Conservation (phyloP, 2,888 invertebrate species). For the Lithophane socia region DNA sequence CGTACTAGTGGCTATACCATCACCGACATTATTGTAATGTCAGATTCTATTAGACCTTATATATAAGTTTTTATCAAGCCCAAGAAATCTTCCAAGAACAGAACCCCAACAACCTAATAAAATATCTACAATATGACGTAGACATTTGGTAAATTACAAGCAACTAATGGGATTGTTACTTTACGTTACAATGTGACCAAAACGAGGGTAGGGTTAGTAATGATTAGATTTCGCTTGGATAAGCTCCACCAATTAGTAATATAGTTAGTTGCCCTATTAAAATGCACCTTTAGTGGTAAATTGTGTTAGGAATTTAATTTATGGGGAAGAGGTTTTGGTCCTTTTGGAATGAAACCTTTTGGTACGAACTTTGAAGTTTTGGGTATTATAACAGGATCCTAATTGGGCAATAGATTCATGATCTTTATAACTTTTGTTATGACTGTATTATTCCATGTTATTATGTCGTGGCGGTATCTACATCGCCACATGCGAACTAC, state of each 20-base stretch:
- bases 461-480: too few species aligned
- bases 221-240: slow-evolving; percentile 65
- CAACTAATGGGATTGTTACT: slow-evolving; percentile 47
- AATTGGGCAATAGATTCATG: background rate
- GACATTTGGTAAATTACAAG: slow-evolving; percentile 46
- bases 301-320: slow-evolving; percentile 54
- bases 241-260: slow-evolving; percentile 61
- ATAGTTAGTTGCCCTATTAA: slow-evolving; percentile 57
- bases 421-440: slow-evolving; percentile 1
- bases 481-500: too few species aligned
- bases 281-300: slow-evolving; percentile 55
- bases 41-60: background rate
- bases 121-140: slow-evolving; percentile 36
- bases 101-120: slow-evolving; percentile 17
- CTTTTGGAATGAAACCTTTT: slow-evolving; percentile 11
- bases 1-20: background rate
- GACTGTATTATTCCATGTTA: background rate
- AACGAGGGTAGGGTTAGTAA: slow-evolving; percentile 55
- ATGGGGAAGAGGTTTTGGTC: slow-evolving; percentile 41
- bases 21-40: background rate
- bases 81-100: slow-evolving; percentile 20
- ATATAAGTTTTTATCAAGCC: slow-evolving; percentile 19
- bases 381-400: background rate
- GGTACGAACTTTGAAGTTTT: slow-evolving; percentile 20
- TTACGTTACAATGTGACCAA: slow-evolving; percentile 24